These are phyloP conservation scores for Psix sp. DNA, from an alignment of 1,140 invertebrate genomes.

Conservation along the genomic window DNA sequence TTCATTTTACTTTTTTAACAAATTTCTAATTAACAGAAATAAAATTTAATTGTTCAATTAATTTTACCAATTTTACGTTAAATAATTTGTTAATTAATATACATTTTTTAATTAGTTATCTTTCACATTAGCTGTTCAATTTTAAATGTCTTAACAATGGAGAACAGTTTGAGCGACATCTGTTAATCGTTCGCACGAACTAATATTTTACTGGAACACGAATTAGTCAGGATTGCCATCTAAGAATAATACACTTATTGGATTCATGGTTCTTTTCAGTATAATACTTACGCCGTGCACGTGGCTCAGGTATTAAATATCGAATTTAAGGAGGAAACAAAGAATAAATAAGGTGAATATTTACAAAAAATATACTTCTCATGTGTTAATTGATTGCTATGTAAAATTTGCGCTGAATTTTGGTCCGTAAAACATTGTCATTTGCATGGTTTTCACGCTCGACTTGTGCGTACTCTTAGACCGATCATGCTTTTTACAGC, in stretches of 20 bases:
- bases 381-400: neutral
- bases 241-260: neutral
- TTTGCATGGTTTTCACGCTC: too few species aligned
- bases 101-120: too few species aligned
- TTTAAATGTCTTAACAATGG: too few species aligned
- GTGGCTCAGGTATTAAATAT: slow-evolving; percentile 8
- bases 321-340: slow-evolving; percentile 13
- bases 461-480: too few species aligned
- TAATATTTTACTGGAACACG: neutral
- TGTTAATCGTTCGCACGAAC: neutral
- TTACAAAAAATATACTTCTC: neutral
- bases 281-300: slow-evolving; percentile 3
- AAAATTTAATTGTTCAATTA: too few species aligned
- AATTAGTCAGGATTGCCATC: neutral
- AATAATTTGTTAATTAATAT: too few species aligned
- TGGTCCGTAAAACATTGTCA: neutral
- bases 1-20: neutral
- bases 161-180: too few species aligned
- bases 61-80: too few species aligned
- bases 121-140: too few species aligned
- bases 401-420: neutral
- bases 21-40: neutral
- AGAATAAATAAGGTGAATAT: slow-evolving; percentile 2
- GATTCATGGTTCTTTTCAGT: neutral
- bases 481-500: too few species aligned